These are phyloP conservation scores for Montipora efflorescens DNA, from an alignment of 64 coral and sea anemone species.

Conservation along the genomic window DNA sequence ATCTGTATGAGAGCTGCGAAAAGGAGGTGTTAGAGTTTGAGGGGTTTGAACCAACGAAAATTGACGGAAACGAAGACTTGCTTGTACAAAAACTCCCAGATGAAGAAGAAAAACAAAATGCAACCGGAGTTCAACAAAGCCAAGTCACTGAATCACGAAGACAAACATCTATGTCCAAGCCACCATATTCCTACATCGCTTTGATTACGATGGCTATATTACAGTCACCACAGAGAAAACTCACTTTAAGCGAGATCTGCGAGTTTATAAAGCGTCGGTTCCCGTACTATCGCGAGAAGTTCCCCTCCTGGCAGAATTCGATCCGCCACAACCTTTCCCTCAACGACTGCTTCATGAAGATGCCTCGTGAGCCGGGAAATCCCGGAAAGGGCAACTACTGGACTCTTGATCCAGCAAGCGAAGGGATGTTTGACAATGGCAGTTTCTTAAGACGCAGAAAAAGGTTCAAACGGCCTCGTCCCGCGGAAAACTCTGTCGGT, in stretches of 20 bases:
- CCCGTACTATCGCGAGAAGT: constrained; percentile 97
- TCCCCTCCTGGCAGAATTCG: constrained; percentile 99
- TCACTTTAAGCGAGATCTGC: constrained; percentile 98
- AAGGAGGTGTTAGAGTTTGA: not conserved
- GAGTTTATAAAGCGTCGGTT: constrained; percentile 98
- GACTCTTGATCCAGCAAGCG: constrained; percentile 95
- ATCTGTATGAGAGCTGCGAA: not conserved
- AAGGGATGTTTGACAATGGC: constrained; percentile 99
- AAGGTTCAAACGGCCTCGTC: constrained; percentile 90
- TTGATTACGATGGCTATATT: constrained; percentile 97
- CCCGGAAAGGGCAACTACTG: constrained; percentile 99
- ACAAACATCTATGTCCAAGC: constrained; percentile 79
- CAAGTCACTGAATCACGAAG: constrained; percentile 55
- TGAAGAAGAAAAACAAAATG: constrained; percentile 38
- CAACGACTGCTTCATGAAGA: constrained; percentile 99
- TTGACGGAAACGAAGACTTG: constrained; percentile 17
- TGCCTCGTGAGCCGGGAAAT: constrained; percentile 96
- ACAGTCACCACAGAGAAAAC: constrained; percentile 95
- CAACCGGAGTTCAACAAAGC: not conserved
- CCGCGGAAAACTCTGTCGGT: constrained; percentile 63
- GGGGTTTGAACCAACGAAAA: constrained; percentile 28
- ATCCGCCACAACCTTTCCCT: constrained; percentile 98
- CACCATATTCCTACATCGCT: constrained; percentile 98
- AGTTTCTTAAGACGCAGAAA: constrained; percentile 96
- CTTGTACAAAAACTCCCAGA: not conserved